A percentile compares a stretch with the other conserved stretches of the same genome.
Evolutionary conservation across 2,888 invertebrate genomes (phyloP).

Genomic region (Alviniconcha strummeri): DNA sequence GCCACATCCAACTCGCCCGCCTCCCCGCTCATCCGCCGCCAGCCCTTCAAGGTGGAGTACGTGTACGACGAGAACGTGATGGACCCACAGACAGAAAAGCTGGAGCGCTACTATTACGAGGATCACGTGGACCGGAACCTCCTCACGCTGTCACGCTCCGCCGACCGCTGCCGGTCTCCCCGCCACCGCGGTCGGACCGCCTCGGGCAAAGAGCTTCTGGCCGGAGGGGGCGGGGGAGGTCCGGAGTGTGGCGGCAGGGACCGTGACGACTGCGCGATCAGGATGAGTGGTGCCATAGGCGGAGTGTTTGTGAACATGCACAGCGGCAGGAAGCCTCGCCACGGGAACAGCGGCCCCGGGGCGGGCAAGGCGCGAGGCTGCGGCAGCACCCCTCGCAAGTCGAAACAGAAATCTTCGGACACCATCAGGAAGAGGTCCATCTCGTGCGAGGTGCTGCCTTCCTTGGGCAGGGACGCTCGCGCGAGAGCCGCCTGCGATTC

Average conservation of each 20-base stretch:
- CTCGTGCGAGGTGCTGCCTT: constrained; percentile 14
- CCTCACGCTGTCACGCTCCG: constrained; percentile 20
- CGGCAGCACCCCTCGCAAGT: neutral
- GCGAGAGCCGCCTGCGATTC: neutral
- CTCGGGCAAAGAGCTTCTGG: constrained; percentile 1
- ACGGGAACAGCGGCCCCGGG: neutral
- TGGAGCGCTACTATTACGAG: constrained; percentile 66
- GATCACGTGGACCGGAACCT: constrained; percentile 48
- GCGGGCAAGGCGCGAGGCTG: constrained; percentile 19
- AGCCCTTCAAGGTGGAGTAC: constrained; percentile 59
- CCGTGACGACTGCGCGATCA: neutral
- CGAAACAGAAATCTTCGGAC: neutral
- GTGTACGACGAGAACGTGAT: constrained; percentile 70
- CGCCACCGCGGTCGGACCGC: constrained; percentile 11
- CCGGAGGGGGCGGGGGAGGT: neutral
- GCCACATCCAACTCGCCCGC: constrained; percentile 15
- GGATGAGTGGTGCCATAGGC: neutral
- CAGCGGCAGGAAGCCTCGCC: constrained; percentile 4
- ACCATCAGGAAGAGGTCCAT: neutral
- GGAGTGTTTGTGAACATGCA: constrained; percentile 20
- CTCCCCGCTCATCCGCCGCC: constrained; percentile 12
- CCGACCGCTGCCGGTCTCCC: neutral
- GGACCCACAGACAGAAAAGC: constrained; percentile 67
- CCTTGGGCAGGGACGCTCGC: neutral
- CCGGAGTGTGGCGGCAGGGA: neutral